Evolutionary conservation across 2,797 vertebrate species (phyloP).

Genomic region (Falco columbarius): DNA sequence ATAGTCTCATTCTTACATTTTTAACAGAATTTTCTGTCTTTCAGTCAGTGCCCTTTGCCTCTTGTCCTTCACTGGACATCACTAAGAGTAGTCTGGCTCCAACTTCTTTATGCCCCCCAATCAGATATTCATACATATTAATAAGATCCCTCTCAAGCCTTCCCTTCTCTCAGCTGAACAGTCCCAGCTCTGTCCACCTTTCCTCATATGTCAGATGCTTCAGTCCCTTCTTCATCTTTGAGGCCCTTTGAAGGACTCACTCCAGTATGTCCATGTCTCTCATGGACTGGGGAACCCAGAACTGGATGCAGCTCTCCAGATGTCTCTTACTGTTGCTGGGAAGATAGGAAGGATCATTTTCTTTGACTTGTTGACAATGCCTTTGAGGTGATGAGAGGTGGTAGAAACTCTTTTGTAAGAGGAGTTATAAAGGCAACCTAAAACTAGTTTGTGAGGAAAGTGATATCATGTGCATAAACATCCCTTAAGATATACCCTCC

Average conservation of each 20-base stretch:
- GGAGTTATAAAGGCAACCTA: not conserved
- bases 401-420: not conserved
- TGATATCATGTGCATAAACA: not conserved
- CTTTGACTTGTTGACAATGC: not conserved
- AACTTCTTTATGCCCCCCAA: not conserved
- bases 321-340: not conserved
- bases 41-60: not conserved
- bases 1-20: not conserved
- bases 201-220: not conserved
- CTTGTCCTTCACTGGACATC: not conserved
- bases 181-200: not conserved
- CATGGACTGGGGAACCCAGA: not conserved
- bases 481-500: not conserved
- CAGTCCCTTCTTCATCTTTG: not conserved
- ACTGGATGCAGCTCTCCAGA: not conserved
- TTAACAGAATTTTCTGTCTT: not conserved
- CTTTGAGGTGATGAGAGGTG: not conserved
- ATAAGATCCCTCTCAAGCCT: not conserved
- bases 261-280: not conserved
- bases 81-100: not conserved
- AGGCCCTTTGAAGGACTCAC: not conserved
- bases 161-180: not conserved
- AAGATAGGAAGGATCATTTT: not conserved
- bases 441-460: not conserved
- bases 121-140: not conserved